Conservation (phyloP, 2,113 vertebrate genomes). For the Telmatochromis brachygnathus region DNA sequence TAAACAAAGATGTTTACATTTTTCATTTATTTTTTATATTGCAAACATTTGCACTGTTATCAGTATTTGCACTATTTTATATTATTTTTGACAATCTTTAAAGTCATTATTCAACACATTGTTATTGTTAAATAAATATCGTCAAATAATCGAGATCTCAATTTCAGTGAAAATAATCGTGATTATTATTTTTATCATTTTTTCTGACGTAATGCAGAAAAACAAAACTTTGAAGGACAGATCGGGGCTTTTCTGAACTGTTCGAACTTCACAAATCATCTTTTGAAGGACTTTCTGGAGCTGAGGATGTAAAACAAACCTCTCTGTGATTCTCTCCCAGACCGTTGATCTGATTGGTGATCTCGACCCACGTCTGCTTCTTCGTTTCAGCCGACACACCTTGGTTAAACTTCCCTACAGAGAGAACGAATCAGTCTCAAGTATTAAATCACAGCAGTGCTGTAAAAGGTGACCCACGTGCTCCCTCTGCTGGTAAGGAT, state of each 20-base stretch:
- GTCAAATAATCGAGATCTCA: background rate
- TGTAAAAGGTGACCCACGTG: fast-evolving
- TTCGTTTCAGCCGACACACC: slow-evolving; percentile 53
- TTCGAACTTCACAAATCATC: fast-evolving
- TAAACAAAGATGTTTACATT: too few relatives aligned
- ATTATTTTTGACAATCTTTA: too few relatives aligned
- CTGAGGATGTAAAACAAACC: slow-evolving; percentile 6
- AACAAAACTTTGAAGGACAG: background rate
- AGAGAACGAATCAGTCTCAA: background rate
- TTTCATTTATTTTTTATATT: too few relatives aligned
- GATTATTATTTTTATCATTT: background rate
- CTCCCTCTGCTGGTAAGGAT: background rate
- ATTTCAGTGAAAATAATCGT: fast-evolving
- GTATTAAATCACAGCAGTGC: background rate
- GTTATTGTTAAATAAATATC: background rate
- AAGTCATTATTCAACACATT: fast-evolving
- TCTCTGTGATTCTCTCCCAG: slow-evolving; percentile 60
- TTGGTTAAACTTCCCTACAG: slow-evolving; percentile 59
- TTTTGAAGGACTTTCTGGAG: background rate
- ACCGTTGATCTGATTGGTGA: slow-evolving; percentile 55
- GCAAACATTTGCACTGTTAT: too few relatives aligned
- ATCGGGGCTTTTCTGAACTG: background rate
- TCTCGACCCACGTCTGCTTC: slow-evolving; percentile 59
- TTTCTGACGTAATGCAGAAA: fast-evolving
- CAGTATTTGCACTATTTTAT: too few relatives aligned